Evolutionary conservation across 23 tunicate species (phyloP), one percentile per base, ranked within the genome.

Genomic region (Botrylloides violaceus): DNA sequence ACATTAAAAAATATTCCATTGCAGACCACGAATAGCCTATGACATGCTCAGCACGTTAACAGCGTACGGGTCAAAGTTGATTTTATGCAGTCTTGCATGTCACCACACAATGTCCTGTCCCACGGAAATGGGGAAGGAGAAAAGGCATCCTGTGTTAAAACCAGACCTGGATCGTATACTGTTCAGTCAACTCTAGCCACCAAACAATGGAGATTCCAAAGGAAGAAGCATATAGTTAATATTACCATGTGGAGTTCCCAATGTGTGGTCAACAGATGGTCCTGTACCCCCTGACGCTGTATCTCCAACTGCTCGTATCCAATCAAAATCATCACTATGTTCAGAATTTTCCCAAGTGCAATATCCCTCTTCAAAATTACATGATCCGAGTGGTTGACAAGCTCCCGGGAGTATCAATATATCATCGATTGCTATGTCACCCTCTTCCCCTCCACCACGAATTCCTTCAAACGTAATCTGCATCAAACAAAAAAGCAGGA

Each of bases 301-400:
- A 29, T 90, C 90, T 0, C 97, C 97, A 53, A 81, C 81, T 21
- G 78, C 77, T 49, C 85, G 35, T 26, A 90, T 73, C 97, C 97
- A 90, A 70, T 90, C 97, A 36, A 90, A 90, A 62, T 90, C 97
- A 49, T 90, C 97, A 25, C 65, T 34, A 26, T 82, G 58, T 57
- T 82, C 83, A 21, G 97, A 90, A 66, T 90, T 90, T 49, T 90
- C 86, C 97, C 97, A 90, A 5, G 97, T 90, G 66, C 97, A 90
- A 63, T 79, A 58, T 49, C 90, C 81, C 3, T 79, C 53, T 68
- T 90, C 97, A 64, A 90, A 90, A 21, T 77, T 71, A 38, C 97
- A 90, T 20, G 90, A 83, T 28, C 97, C 97, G 2, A 83, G 75
- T 4, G 97, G 97, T 3, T 88, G 85, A 64, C 97, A 90, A 5